Conservation (phyloP, 2,888 invertebrate genomes). For the Dichetophora obliterata region DNA sequence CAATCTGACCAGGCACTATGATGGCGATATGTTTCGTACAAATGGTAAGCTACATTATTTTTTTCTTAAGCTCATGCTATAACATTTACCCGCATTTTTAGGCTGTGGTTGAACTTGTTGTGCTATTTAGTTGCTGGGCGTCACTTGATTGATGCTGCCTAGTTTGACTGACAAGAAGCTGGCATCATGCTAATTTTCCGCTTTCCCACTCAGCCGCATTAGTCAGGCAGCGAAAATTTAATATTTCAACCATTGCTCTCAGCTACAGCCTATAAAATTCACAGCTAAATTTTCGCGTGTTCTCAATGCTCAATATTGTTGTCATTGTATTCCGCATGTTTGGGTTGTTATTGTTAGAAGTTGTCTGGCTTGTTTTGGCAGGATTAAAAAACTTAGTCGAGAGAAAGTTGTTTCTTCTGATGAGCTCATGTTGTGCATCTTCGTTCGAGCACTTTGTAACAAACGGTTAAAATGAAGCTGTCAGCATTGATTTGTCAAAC, state of each 20-base stretch:
- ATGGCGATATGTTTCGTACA: conserved; percentile 68
- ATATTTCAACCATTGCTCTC: neutral
- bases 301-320: neutral
- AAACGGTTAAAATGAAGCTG: neutral
- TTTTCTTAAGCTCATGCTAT: too few relatives aligned
- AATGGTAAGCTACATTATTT: conserved; percentile 63
- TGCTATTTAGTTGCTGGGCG: neutral
- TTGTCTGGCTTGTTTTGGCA: neutral
- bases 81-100: neutral
- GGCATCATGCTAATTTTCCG: conserved; percentile 1
- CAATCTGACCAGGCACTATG: conserved; percentile 70
- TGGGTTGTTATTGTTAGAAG: neutral
- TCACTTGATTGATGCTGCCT: neutral
- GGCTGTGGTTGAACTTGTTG: neutral
- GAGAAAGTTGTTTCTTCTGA: neutral
- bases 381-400: neutral
- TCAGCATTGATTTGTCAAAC: conserved; percentile 5
- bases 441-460: neutral
- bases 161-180: conserved; percentile 5
- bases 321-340: neutral
- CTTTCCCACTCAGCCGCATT: neutral
- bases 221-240: neutral
- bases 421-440: neutral
- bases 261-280: neutral
- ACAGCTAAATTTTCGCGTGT: conserved; percentile 3